Evolutionary conservation across 1,140 invertebrate genomes (phyloP).

Genomic region (Euglossa dilemma): DNA sequence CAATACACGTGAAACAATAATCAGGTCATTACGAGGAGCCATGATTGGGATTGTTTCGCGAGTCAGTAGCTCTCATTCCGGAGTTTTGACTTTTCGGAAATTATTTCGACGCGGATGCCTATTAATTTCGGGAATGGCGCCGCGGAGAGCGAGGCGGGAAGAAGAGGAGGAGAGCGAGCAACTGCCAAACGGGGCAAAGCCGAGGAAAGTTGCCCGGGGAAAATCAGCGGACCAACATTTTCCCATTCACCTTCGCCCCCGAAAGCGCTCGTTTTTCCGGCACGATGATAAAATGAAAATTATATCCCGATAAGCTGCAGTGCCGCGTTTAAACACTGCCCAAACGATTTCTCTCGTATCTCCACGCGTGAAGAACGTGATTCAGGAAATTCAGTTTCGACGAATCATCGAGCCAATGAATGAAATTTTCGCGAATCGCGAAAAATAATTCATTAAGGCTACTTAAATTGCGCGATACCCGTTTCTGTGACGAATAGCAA

Average conservation of each 20-base stretch:
- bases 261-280: neutral
- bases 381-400: no score
- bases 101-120: neutral
- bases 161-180: neutral
- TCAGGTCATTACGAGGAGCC: neutral
- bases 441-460: no score
- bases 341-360: no score
- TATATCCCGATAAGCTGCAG: neutral
- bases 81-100: neutral
- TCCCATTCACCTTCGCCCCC: neutral
- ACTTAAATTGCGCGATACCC: no score
- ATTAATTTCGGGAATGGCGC: neutral
- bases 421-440: no score
- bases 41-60: neutral
- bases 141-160: neutral
- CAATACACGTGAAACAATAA: constrained; percentile 15
- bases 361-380: no score
- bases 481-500: no score
- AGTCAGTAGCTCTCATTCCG: neutral
- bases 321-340: neutral
- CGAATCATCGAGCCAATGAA: no score
- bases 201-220: neutral
- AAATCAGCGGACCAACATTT: neutral
- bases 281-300: neutral
- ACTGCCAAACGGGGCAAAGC: neutral